These are phyloP conservation scores for Polyergus mexicanus DNA, from an alignment of 1,140 invertebrate genomes.

Conservation along the genomic window DNA sequence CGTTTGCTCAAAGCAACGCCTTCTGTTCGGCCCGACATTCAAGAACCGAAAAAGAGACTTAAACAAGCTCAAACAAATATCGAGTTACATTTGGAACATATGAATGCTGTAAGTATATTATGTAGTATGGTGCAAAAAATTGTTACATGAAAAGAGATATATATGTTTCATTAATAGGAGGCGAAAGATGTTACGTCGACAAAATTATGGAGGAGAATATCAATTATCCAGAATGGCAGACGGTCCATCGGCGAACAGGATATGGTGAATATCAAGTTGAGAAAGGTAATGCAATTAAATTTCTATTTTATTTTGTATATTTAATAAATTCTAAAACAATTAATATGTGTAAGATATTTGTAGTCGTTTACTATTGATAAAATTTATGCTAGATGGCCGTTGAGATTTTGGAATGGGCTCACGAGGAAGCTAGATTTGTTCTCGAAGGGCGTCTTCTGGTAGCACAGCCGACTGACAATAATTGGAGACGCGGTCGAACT, in stretches of 20 bases:
- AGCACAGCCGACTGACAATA: slow-evolving; percentile 95
- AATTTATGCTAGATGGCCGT: slow-evolving; percentile 91
- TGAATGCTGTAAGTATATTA: slow-evolving; percentile 91
- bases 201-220: slow-evolving; percentile 96
- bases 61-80: slow-evolving; percentile 96
- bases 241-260: slow-evolving; percentile 92
- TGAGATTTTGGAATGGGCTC: slow-evolving; percentile 96
- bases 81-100: slow-evolving; percentile 96
- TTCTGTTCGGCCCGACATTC: slow-evolving; percentile 86
- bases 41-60: slow-evolving; percentile 92
- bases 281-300: slow-evolving; percentile 88
- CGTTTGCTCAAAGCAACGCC: slow-evolving; percentile 97
- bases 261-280: slow-evolving; percentile 94
- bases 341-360: neutral
- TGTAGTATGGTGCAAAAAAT: neutral
- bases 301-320: slow-evolving; percentile 20
- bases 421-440: slow-evolving; percentile 95
- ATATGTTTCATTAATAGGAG: slow-evolving; percentile 86
- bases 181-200: slow-evolving; percentile 95
- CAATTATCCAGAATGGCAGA: slow-evolving; percentile 91
- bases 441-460: slow-evolving; percentile 95
- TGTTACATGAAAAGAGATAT: neutral
- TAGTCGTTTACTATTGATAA: neutral
- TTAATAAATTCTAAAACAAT: neutral
- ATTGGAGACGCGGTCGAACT: slow-evolving; percentile 94